Evolutionary conservation across 2,113 vertebrate genomes (phyloP), one percentile per base, ranked within the genome.

Genomic region (Cryptotis parvus): DNA sequence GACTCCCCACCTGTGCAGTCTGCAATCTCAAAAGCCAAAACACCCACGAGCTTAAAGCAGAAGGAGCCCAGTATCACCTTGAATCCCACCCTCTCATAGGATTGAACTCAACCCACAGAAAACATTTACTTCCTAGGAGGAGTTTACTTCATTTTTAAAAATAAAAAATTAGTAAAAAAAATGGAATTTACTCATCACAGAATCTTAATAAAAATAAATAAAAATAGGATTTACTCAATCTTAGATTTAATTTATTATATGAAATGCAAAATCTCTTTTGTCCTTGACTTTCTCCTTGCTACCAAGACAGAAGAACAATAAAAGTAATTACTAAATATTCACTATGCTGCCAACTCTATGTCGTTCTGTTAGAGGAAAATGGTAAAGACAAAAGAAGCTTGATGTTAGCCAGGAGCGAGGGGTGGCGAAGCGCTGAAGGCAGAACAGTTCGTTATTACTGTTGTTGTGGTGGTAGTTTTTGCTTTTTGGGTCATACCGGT

Each of bases 131-230:
- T 72, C 41, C 31, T 4, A 22, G 6, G 7, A 15, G n/a, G 20
- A 33, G 39, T 37, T 24, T 26, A 61, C 66, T 87, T 86, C 35
- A 66, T 39, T 52, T 81, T 31, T 68, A 80, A 84, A 73, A 22
- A n/a, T n/a, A n/a, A 65, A 84, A 82, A 91, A 10, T 55, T 9
- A 65, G 55, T 41, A n/a, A 22, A 82, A 78, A 92, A 68, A 68
- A 39, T 10, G 27, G 31, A 49, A 49, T 49, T 6, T 49, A 49
- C 9, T 49, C 45, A 49, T 49, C 45, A 49, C 45, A 49, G 45
- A 49, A 49, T 10, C 45, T 49, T 49, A 61, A 61, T 20, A 61
- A 61, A 61, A 61, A 61, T 61, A 20, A 61, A 26, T 61, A 61
- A 61, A 26, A 10, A 61, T 6, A 15, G 15, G 58, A 26, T 26